Percentiles rank a stretch among this genome's conserved stretches.
Evolutionary conservation across 1,140 invertebrate genomes (phyloP).

Genomic region (Bombus waltoni): DNA sequence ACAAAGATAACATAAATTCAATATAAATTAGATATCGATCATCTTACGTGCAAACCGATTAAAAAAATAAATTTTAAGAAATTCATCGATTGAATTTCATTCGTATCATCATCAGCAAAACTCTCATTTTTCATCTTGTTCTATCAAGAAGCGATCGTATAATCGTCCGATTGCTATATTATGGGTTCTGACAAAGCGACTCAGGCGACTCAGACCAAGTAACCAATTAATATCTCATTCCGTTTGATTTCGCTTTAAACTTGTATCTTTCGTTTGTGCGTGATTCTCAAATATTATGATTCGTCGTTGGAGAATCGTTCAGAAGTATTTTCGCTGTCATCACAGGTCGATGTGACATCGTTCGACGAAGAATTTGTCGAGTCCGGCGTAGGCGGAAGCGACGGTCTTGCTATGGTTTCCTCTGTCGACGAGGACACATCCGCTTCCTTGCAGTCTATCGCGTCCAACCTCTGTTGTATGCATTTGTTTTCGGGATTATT

Average conservation of each 20-base stretch:
- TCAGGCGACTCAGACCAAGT: not conserved
- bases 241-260: not conserved
- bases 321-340: slow-evolving; percentile 8
- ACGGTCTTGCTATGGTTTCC: slow-evolving; percentile 8
- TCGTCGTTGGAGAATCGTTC: slow-evolving; percentile 19
- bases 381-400: not conserved
- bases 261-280: not conserved
- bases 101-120: not conserved
- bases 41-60: not conserved
- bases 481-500: slow-evolving; percentile 76
- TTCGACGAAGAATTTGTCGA: slow-evolving; percentile 20
- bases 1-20: not conserved
- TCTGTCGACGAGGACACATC: slow-evolving; percentile 45
- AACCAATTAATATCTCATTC: not conserved
- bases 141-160: slow-evolving; percentile 8
- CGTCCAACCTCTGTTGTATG: slow-evolving; percentile 31
- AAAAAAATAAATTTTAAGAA: not conserved
- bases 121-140: not conserved
- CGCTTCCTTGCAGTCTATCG: slow-evolving; percentile 12
- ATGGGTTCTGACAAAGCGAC: not conserved
- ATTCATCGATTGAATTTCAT: not conserved
- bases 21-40: not conserved
- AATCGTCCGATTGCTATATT: not conserved
- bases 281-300: not conserved
- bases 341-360: slow-evolving; percentile 10